Base-by-base conservation (phyloP, 1,140 invertebrate species). In the Nilaparvata lugens region DNA sequence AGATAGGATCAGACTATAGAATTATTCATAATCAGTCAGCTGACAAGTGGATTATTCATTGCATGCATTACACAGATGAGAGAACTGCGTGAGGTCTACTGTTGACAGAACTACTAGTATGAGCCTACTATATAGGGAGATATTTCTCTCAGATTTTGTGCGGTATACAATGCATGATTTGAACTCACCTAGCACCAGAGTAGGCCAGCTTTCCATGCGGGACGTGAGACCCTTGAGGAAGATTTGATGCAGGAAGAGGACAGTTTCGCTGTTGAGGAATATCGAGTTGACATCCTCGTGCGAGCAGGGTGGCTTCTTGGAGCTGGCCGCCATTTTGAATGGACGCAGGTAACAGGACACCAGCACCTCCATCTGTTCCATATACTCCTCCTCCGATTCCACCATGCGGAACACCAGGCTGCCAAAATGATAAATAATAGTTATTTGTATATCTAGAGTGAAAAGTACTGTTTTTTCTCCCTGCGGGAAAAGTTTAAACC, bases 241-340 rank as follows among this genome's bases (percentile, higher is more conserved):
- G 63, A 96, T 95, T 74, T 96, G 93, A 78, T 97, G 93, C 1
- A 96, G 80, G 74, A 97, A 97, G 64, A 97, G 77, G 48, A 97
- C 84, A 0, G 93, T 95, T 75, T 97, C 93, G 69, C 89, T 91
- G 75, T 97, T 97, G 28, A 97, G 77, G 76, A 95, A 97, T 66
- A 96, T 95, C 31, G 92, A 95, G 74, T 93, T 95, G 55, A 96
- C 90, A 69, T 97, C 93, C 73, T 96, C 93, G 71, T 97, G 93
- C 2, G 87, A 87, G 70, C 93, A 93, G 0, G 92, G 91, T 4
- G 93, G 93, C 72, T 91, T 93, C 74, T 95, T 95, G 1, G 90
- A 93, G 67, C 89, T 91, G 19, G 93, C 93, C 5, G 91, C 91
- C 93, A 97, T 97, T 76, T 93, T 89, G 69, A 95, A 90, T 4